Percentiles rank a stretch among this genome's conserved stretches.
Conservation (phyloP, 2,888 invertebrate genomes). For the Dicyrtoma fusca region DNA sequence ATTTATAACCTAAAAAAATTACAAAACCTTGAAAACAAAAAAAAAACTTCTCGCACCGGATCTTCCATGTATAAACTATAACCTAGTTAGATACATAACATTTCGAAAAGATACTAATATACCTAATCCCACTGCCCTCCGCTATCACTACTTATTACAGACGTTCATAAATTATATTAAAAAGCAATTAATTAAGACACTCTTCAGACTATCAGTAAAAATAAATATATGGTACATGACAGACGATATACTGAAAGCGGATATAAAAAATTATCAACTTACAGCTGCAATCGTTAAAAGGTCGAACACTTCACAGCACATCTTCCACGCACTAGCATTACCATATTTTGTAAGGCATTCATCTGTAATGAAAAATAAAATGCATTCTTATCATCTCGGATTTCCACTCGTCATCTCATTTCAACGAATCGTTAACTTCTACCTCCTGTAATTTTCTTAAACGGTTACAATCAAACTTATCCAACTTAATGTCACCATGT, state of each 20-base stretch:
- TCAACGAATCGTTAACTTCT: too few species aligned
- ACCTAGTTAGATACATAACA: too few species aligned
- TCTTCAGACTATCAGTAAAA: background rate
- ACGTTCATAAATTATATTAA: too few species aligned
- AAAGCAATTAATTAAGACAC: too few species aligned
- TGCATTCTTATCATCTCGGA: background rate
- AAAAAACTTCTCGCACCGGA: background rate
- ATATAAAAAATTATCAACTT: slow-evolving; percentile 60
- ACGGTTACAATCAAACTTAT: too few species aligned
- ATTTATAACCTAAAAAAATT: background rate
- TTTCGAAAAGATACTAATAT: too few species aligned
- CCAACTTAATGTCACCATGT: too few species aligned
- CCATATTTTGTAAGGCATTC: slow-evolving; percentile 99
- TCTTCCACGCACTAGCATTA: slow-evolving; percentile 98
- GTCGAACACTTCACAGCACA: slow-evolving; percentile 98
- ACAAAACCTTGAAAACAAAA: background rate
- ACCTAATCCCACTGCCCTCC: too few species aligned
- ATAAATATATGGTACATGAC: background rate
- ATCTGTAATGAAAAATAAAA: slow-evolving; percentile 65
- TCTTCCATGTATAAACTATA: background rate
- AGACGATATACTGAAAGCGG: background rate
- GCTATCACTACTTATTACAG: too few species aligned
- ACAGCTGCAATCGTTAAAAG: slow-evolving; percentile 95
- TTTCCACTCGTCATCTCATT: too few species aligned
- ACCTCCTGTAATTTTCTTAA: too few species aligned